phyloP scores from a whole-genome alignment of 2,113 vertebrate genomes.

The Osmerus mordax region DNA sequence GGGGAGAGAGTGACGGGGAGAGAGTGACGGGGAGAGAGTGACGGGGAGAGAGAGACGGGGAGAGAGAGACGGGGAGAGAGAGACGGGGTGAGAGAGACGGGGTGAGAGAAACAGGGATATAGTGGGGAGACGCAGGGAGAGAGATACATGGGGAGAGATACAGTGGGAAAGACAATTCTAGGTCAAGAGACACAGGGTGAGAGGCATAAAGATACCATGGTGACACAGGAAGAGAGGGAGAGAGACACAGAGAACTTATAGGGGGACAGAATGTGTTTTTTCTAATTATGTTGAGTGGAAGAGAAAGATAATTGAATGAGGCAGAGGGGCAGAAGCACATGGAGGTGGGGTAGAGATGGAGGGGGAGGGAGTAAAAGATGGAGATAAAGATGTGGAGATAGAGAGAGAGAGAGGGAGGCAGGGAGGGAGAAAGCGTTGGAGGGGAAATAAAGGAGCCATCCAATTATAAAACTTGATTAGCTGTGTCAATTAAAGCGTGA shows the following conservation, averaged over 20 bases:
- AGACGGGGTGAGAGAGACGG: constrained; percentile 22
- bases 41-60: background rate
- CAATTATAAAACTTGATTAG: constrained; percentile 85
- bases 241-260: background rate
- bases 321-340: background rate
- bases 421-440: background rate
- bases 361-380: constrained; percentile 27
- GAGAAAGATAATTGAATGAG: constrained; percentile 27
- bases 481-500: constrained; percentile 81
- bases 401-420: background rate
- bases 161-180: constrained; percentile 16
- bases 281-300: constrained; percentile 56
- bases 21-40: constrained; percentile 16
- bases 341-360: constrained; percentile 21
- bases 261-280: constrained; percentile 45
- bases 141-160: background rate
- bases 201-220: constrained; percentile 39
- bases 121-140: background rate
- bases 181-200: constrained; percentile 37
- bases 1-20: background rate
- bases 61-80: constrained; percentile 16
- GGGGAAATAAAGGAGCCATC: constrained; percentile 64
- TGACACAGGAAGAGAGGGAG: constrained; percentile 29
- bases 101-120: background rate
- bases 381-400: constrained; percentile 7